Conservation (phyloP, 1,140 invertebrate species). For the Nomia melanderi region DNA sequence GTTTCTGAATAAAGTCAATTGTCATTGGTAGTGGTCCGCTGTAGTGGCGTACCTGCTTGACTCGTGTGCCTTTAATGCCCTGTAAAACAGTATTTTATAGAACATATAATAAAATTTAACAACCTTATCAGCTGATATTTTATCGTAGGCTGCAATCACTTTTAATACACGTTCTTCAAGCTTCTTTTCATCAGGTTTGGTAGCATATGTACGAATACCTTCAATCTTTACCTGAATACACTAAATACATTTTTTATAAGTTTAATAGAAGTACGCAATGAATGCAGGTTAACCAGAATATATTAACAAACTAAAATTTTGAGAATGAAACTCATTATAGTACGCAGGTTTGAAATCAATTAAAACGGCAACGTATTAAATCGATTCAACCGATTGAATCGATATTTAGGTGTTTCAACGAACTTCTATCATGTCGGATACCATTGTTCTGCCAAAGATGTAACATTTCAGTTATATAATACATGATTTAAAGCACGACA, state of each 20-base stretch:
- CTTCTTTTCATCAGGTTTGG: slow-evolving; percentile 76
- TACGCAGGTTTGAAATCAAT: not conserved
- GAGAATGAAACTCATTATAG: not conserved
- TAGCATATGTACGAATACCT: slow-evolving; percentile 41
- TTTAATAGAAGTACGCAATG: not conserved
- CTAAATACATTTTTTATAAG: slow-evolving; percentile 18
- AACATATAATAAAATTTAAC: slow-evolving; percentile 74
- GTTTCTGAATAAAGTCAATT: slow-evolving; percentile 90
- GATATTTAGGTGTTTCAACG: not conserved
- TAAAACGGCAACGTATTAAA: not conserved
- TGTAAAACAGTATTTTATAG: slow-evolving; percentile 84
- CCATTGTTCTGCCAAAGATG: not conserved
- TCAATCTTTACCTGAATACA: slow-evolving; percentile 53
- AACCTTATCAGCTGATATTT: slow-evolving; percentile 89
- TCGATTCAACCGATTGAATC: too few relatives aligned
- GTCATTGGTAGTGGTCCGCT: slow-evolving; percentile 87
- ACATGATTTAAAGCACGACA: slow-evolving; percentile 3
- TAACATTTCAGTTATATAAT: slow-evolving; percentile 58
- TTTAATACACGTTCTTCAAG: slow-evolving; percentile 88
- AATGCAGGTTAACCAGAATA: not conserved
- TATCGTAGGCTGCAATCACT: slow-evolving; percentile 90
- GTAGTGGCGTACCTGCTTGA: slow-evolving; percentile 85
- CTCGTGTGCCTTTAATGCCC: slow-evolving; percentile 81
- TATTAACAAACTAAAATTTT: not conserved
- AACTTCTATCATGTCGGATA: not conserved